Evolutionary conservation across 2,888 invertebrate genomes (phyloP).

Genomic region (Entomobrya multifasciata): DNA sequence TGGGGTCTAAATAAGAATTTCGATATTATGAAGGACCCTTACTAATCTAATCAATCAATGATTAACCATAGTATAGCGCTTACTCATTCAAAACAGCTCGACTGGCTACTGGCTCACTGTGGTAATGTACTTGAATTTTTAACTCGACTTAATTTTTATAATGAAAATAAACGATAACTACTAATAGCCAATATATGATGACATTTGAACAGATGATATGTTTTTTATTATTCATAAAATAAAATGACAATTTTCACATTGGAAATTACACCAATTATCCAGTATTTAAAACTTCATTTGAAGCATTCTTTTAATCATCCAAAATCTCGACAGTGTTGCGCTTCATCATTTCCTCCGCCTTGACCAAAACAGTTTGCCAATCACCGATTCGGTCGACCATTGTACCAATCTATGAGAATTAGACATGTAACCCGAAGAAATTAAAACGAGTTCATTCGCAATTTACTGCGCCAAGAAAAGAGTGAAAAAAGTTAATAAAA

Average conservation of each 20-base stretch:
- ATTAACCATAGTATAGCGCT: too few relatives aligned
- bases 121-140: too few relatives aligned
- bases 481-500: slow-evolving; percentile 84
- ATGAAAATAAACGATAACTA: too few relatives aligned
- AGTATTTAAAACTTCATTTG: too few relatives aligned
- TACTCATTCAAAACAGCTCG: slow-evolving; percentile 86
- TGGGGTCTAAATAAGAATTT: slow-evolving; percentile 54
- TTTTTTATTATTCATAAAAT: too few relatives aligned
- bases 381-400: slow-evolving; percentile 88
- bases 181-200: too few relatives aligned
- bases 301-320: slow-evolving; percentile 82
- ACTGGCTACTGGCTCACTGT: too few relatives aligned
- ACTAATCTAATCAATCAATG: too few relatives aligned
- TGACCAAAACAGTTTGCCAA: slow-evolving; percentile 88
- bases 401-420: slow-evolving; percentile 85
- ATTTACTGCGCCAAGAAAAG: neutral
- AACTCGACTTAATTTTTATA: too few relatives aligned
- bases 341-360: slow-evolving; percentile 88
- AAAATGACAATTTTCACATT: too few relatives aligned
- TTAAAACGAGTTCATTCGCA: neutral
- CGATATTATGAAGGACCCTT: slow-evolving; percentile 63
- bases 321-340: slow-evolving; percentile 89
- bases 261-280: too few relatives aligned
- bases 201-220: too few relatives aligned
- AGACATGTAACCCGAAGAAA: neutral